These are phyloP conservation scores for Tupaia chinensis DNA, from an alignment of 2,113 vertebrate genomes.

Conservation along the genomic window DNA sequence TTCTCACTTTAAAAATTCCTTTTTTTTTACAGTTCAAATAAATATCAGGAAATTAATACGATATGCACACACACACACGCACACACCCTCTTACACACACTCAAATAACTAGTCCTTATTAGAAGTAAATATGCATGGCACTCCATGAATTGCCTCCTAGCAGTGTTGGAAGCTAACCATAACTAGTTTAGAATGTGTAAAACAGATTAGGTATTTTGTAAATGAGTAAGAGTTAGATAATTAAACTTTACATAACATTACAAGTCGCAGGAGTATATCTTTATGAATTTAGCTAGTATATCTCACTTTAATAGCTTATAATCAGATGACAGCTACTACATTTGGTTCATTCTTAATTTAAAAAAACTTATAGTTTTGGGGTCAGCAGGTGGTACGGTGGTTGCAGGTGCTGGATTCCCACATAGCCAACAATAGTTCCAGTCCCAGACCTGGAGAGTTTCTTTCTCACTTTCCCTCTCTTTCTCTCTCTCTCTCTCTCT, in stretches of 20 bases:
- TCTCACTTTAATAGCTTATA: neutral
- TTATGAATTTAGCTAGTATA: neutral
- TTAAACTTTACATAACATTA: neutral
- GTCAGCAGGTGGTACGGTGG: no score
- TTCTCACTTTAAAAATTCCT: neutral
- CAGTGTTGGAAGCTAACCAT: neutral
- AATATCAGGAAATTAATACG: neutral
- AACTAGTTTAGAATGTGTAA: neutral
- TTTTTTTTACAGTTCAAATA: neutral
- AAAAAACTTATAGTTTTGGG: no score
- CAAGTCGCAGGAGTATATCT: neutral
- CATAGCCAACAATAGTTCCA: no score
- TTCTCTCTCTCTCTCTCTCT: no score
- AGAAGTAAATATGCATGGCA: neutral
- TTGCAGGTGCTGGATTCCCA: no score
- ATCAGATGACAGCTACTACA: neutral
- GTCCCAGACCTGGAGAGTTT: no score
- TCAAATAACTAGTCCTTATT: neutral
- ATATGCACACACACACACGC: neutral
- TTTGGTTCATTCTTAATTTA: neutral
- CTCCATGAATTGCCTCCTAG: neutral
- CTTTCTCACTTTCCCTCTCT: no score
- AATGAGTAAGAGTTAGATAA: neutral
- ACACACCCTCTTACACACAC: neutral
- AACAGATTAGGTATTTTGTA: neutral